Base-by-base conservation (phyloP, 2,888 invertebrate species). In the Apamea monoglypha region DNA sequence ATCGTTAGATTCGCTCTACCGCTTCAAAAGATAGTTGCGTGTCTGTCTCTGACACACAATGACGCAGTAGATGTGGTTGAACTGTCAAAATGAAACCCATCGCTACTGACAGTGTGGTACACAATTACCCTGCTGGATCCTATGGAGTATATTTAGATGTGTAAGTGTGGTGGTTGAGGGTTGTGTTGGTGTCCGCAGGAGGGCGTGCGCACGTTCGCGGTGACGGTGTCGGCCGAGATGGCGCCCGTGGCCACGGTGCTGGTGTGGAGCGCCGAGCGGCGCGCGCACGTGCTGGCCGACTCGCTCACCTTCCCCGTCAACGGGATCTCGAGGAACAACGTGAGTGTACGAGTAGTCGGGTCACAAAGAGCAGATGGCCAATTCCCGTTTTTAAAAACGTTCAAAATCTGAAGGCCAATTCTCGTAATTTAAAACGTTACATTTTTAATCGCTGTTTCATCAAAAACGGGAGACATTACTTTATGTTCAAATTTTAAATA, bases 291-390 rank as follows among this genome's bases (percentile, higher is more conserved):
- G 72, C 98, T 99, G 0, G 98, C 98, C 0, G 99, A 99, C 96
- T 98, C 99, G 80, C 97, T 99, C 80, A 99, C 99, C n/a, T 99
- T 99, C 97, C 99, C 99, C 0, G 99, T 99, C 47, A 99, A 99
- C 95, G 99, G 99, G 82, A 99, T 99, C 88, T 98, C 99, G 1
- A 96, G 99, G 82, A 99, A 99, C 94, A 99, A 99, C 7, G 71
- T 70, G 32, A 25, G 69, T 69, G 0, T 44, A 67, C 67, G 0
- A 1, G 1, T 25, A 21, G 1, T 10, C 8, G 18, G 29, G 1
- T 18, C 16, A 2, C 3, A n/a, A n/a, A 14, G 7, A 61, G n/a
- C 8, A n/a, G n/a, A 59, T 2, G 4, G 61, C 7, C 40, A 40
- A 40, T 7, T 6, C 36, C 36, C 36, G 36, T 36, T 36, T 36